Conservation (phyloP, 2,113 vertebrate species). For the Eudyptes chrysolophus region DNA sequence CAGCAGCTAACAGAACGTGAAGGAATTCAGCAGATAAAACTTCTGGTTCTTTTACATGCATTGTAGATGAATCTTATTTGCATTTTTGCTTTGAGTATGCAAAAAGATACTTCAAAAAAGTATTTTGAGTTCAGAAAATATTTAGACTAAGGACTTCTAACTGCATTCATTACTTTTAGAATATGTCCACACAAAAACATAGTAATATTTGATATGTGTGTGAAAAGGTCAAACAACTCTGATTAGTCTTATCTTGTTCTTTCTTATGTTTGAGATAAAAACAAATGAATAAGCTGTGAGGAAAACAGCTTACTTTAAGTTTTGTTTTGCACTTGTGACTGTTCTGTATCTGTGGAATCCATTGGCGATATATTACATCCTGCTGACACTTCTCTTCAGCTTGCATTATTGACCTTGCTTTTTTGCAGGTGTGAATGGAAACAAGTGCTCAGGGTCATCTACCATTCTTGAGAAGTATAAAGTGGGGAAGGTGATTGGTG, state of each 20-base stretch:
- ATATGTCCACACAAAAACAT: not conserved
- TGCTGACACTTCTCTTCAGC: not conserved
- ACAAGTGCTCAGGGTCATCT: constrained; percentile 78
- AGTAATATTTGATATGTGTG: not conserved
- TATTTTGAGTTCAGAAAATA: not conserved
- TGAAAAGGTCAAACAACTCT: not conserved
- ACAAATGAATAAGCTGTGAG: not conserved
- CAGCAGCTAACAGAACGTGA: not conserved
- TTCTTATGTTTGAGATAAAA: not conserved
- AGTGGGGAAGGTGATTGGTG: constrained; percentile 95
- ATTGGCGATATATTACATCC: not conserved
- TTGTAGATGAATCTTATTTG: not conserved
- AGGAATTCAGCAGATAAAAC: not conserved
- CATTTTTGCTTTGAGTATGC: not conserved
- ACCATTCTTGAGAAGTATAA: constrained; percentile 90
- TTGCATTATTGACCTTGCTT: not conserved
- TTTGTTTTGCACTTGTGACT: not conserved
- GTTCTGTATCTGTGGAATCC: not conserved
- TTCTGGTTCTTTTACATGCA: not conserved
- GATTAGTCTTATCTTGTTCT: not conserved
- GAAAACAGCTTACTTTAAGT: not conserved
- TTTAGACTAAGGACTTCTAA: not conserved
- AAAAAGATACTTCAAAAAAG: not conserved
- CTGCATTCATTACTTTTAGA: not conserved
- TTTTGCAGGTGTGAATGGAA: constrained; percentile 85